Evolutionary conservation across 2,797 vertebrate species (phyloP).

Genomic region (Crypturellus tataupa): DNA sequence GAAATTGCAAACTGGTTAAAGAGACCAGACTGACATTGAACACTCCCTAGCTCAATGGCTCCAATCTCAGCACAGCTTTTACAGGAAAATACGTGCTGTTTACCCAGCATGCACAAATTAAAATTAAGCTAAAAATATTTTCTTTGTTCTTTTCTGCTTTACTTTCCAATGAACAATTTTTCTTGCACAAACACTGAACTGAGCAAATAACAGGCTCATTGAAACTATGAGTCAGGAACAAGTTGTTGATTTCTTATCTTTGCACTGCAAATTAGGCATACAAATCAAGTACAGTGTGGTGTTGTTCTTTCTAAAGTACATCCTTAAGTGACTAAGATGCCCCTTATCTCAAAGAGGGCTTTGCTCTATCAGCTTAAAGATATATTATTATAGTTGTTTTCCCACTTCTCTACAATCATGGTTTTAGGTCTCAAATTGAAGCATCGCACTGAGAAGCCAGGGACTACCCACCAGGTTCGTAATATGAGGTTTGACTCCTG

Average conservation of each 20-base stretch:
- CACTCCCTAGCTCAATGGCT: constrained; percentile 52
- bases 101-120: constrained; percentile 52
- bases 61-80: constrained; percentile 53
- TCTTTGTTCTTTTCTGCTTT: constrained; percentile 30
- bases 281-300: constrained; percentile 6
- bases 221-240: constrained; percentile 56
- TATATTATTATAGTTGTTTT: not conserved
- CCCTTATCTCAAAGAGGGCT: constrained; percentile 1
- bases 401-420: not conserved
- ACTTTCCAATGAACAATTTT: constrained; percentile 61
- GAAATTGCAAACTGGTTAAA: constrained; percentile 68
- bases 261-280: constrained; percentile 46
- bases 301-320: constrained; percentile 45
- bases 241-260: constrained; percentile 64
- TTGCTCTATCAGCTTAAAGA: constrained; percentile 3
- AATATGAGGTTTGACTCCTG: not conserved
- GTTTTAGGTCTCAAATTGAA: not conserved
- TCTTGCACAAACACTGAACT: constrained; percentile 59
- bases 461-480: not conserved
- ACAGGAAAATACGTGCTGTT: constrained; percentile 61
- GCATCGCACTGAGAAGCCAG: not conserved
- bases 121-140: constrained; percentile 63
- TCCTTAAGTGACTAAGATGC: constrained; percentile 27
- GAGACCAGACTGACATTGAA: constrained; percentile 61
- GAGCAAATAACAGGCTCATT: constrained; percentile 57